phyloP scores from a whole-genome alignment of 2,888 invertebrate genomes.

The Thymelicus lineola region DNA sequence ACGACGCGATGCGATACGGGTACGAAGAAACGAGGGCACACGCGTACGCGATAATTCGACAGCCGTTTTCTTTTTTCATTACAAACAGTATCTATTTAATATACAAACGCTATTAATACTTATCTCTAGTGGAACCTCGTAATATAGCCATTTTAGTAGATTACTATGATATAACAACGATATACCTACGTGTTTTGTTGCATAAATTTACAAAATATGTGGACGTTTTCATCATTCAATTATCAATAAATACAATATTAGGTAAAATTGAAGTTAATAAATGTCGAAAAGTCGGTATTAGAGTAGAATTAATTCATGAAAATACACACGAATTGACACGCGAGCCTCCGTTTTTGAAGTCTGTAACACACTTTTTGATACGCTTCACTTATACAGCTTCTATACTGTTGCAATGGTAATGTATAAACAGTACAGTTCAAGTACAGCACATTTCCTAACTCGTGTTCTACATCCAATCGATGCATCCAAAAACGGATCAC shows the following conservation, averaged over 20 bases:
- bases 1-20: constrained; percentile 33
- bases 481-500: constrained; percentile 20
- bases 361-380: too few relatives aligned
- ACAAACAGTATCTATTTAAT: constrained; percentile 5
- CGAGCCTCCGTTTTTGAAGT: too few relatives aligned
- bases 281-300: too few relatives aligned
- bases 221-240: too few relatives aligned
- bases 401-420: too few relatives aligned
- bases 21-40: constrained; percentile 53
- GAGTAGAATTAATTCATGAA: too few relatives aligned
- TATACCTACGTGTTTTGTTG: neutral
- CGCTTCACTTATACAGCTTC: too few relatives aligned
- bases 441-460: neutral
- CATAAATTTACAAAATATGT: neutral
- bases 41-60: constrained; percentile 57
- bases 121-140: constrained; percentile 2
- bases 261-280: too few relatives aligned
- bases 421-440: neutral
- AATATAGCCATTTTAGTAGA: neutral
- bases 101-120: constrained; percentile 6
- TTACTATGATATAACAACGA: neutral
- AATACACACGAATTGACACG: too few relatives aligned
- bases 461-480: constrained; percentile 1
- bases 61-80: constrained; percentile 38
- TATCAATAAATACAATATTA: too few relatives aligned